Evolutionary conservation across 2,888 invertebrate genomes (phyloP), one percentile per base, ranked within the genome.

Genomic region (Netelia melanura): DNA sequence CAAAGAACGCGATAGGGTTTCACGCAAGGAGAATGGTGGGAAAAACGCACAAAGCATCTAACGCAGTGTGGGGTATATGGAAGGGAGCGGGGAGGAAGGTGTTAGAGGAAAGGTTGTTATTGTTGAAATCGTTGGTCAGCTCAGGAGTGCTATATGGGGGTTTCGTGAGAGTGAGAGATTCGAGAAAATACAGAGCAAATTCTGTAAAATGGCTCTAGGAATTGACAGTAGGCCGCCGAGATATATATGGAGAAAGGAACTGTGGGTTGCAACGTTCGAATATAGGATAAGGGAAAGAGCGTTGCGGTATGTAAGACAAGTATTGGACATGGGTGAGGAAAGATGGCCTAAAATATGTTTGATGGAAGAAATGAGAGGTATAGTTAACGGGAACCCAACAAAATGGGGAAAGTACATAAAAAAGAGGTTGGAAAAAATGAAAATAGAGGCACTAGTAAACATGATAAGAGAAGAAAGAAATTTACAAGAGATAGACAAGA

Each of bases 121-220:
- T 25, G 25, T 25, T 25, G 25, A 1, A 25, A 25, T 25, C 25
- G 25, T 25, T 25, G 25, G 25, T 25, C 9, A 74, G 21, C 14
- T 43, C 74, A 3, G 25, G 25, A 25, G 25, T 3, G 25, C 25
- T 25, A 25, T 25, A 25, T 25, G 25, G 25, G 25, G 25, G 25
- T 25, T 25, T 25, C 0, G 25, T 25, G 25, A 25, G 25, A 25
- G 25, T 25, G 25, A 25, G 25, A 25, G 25, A 25, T 25, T 25
- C 25, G 25, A 25, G 25, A 25, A 3, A 25, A 25, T 25, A 25
- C 25, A 25, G 25, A 25, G 25, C 25, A 25, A 58, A 11, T 77
- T 44, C 48, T 68, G 77, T 30, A 77, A 78, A 61, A 78, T 78
- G 78, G 68, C 70, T n/a, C 30, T 70, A 23, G 78, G 70, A 1